Conservation (phyloP, 2,113 vertebrate genomes). For the Callorhinus ursinus region DNA sequence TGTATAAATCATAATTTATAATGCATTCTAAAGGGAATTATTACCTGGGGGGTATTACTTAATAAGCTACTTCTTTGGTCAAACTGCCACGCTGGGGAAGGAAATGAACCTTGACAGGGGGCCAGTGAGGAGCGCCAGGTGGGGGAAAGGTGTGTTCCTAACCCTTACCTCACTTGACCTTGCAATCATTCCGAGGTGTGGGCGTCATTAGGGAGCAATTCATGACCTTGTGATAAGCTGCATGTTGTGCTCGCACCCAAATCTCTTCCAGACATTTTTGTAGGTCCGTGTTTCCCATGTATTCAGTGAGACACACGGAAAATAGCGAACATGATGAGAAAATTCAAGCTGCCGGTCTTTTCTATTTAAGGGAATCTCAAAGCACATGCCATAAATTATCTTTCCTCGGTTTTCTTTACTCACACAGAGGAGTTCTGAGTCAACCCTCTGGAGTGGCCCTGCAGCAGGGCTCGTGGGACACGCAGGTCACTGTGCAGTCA, state of each 20-base stretch:
- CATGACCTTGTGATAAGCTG: background rate
- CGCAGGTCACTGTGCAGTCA: background rate
- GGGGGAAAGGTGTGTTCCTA: rapidly evolving
- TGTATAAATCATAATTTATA: background rate
- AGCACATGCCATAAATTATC: background rate
- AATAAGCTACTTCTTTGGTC: background rate
- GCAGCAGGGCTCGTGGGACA: rapidly evolving
- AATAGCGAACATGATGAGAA: background rate
- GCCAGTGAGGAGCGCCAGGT: background rate
- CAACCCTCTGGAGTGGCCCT: background rate
- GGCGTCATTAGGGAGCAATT: rapidly evolving
- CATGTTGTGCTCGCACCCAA: rapidly evolving
- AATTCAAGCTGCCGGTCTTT: background rate
- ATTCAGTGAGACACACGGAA: background rate
- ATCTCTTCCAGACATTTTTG: background rate
- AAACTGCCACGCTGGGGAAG: background rate
- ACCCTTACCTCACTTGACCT: background rate
- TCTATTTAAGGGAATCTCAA: conserved; percentile 57
- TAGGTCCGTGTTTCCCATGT: background rate
- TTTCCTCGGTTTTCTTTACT: background rate
- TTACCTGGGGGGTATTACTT: background rate
- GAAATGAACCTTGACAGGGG: background rate
- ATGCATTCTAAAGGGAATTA: background rate
- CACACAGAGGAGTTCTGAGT: background rate
- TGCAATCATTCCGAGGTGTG: rapidly evolving